Conservation (phyloP, 92 coral and sea anemone genomes). For the Micromussa lordhowensis region DNA sequence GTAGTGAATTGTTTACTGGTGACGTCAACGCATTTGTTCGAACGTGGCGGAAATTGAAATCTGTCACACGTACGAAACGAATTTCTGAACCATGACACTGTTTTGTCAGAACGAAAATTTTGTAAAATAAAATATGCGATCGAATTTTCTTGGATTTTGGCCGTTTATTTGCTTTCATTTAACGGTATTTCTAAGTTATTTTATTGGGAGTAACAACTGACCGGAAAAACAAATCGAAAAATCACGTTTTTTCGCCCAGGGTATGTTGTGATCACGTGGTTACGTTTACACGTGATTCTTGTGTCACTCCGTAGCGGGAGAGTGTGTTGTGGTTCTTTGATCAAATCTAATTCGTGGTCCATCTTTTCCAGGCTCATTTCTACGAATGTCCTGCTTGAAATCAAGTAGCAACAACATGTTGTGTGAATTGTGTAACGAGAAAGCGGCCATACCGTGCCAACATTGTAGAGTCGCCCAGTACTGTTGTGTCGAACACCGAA, state of each 20-base stretch:
- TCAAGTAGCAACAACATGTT: conserved; percentile 11
- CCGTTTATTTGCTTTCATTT: background rate
- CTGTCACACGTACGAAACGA: conserved; percentile 3
- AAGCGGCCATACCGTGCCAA: conserved; percentile 23
- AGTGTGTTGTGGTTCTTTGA: background rate
- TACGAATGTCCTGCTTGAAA: conserved; percentile 39
- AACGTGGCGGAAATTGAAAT: background rate
- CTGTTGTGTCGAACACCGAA: conserved; percentile 40
- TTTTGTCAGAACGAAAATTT: background rate
- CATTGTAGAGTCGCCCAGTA: conserved; percentile 33
- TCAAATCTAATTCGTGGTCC: background rate
- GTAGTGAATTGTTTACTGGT: background rate
- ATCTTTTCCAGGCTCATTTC: conserved; percentile 34
- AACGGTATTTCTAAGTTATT: background rate
- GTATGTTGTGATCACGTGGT: conserved; percentile 39
- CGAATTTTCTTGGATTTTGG: background rate
- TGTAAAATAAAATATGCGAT: background rate
- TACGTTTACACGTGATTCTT: conserved; percentile 20
- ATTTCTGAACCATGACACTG: background rate
- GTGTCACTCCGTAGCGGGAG: background rate
- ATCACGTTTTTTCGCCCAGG: conserved; percentile 40
- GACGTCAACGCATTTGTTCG: background rate
- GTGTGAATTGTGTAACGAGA: conserved; percentile 39
- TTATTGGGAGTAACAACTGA: background rate
- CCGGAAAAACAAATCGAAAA: background rate